Evolutionary conservation across 1,140 invertebrate species (phyloP).

Genomic region (Drosophila biarmipes): DNA sequence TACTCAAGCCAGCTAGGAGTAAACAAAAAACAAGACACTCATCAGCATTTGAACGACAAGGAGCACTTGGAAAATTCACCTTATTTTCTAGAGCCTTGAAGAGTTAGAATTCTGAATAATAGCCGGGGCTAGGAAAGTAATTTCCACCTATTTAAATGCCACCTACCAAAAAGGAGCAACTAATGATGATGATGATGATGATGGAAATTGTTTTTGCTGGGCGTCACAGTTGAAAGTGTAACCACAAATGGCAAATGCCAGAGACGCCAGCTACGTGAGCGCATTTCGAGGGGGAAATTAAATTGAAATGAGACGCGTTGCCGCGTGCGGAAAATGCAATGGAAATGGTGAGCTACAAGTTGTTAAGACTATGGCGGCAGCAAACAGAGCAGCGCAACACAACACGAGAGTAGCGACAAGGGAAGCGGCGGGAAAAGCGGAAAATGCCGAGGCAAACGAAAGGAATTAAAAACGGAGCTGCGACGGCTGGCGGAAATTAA

Average conservation of each 20-base stretch:
- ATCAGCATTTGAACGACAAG: constrained; percentile 11
- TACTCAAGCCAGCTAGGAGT: constrained; percentile 36
- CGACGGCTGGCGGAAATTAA: constrained; percentile 72
- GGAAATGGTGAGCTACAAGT: constrained; percentile 62
- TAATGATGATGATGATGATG: constrained; percentile 40
- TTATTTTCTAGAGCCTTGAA: constrained; percentile 53
- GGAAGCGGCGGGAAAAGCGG: constrained; percentile 19
- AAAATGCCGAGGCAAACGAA: constrained; percentile 35
- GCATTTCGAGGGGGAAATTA: constrained; percentile 73
- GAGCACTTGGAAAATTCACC: constrained; percentile 59
- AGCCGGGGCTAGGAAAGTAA: constrained; percentile 51
- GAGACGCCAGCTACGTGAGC: constrained; percentile 55
- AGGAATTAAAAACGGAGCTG: constrained; percentile 74
- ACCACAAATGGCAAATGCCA: constrained; percentile 63
- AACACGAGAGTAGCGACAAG: constrained; percentile 13
- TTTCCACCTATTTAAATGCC: constrained; percentile 54
- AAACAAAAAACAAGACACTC: constrained; percentile 75
- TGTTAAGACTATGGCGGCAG: constrained; percentile 49
- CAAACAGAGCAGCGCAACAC: constrained; percentile 28
- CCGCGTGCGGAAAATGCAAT: constrained; percentile 60
- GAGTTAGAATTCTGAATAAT: constrained; percentile 33
- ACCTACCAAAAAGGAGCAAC: constrained; percentile 12
- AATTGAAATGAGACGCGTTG: constrained; percentile 69
- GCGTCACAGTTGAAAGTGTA: constrained; percentile 40
- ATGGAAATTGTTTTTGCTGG: constrained; percentile 50